phyloP scores from a whole-genome alignment of 2,888 invertebrate species.

The Neuroscelio doddi region DNA sequence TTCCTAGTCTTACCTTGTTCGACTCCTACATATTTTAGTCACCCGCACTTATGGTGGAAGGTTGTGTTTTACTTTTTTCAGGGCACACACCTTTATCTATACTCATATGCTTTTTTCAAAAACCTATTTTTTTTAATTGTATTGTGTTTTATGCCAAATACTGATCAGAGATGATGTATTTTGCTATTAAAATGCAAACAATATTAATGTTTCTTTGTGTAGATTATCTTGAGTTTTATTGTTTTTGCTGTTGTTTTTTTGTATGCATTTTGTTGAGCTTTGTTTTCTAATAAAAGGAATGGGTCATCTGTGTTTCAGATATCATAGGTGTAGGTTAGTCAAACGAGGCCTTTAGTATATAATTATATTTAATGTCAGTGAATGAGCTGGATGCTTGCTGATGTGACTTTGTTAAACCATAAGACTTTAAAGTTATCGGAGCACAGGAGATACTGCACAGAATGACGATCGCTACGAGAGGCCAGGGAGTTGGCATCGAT shows the following conservation, averaged over 20 bases:
- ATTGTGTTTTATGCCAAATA: too few species aligned
- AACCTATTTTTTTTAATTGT: too few species aligned
- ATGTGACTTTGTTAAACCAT: constrained; percentile 63
- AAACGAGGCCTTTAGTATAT: constrained; percentile 69
- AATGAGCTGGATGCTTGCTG: constrained; percentile 67
- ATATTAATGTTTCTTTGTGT: background rate
- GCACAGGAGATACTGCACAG: constrained; percentile 64
- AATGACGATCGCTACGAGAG: constrained; percentile 79
- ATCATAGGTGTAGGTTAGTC: constrained; percentile 70
- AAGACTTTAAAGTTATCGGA: constrained; percentile 57
- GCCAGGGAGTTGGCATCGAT: constrained; percentile 76
- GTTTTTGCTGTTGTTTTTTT: constrained; percentile 7
- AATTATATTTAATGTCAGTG: constrained; percentile 70
- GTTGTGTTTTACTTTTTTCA: constrained; percentile 9
- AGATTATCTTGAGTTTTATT: background rate
- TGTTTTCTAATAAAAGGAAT: background rate
- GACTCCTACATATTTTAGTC: background rate
- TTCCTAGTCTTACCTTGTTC: too few species aligned
- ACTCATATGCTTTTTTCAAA: too few species aligned
- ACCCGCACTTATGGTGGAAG: background rate
- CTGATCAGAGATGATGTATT: too few species aligned
- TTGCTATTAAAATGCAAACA: too few species aligned
- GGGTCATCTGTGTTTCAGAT: constrained; percentile 67
- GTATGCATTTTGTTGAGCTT: constrained; percentile 9
- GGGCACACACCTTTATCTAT: constrained; percentile 9